These are phyloP conservation scores for Cryptus viduatorius DNA, from an alignment of 2,888 invertebrate species.

Conservation along the genomic window DNA sequence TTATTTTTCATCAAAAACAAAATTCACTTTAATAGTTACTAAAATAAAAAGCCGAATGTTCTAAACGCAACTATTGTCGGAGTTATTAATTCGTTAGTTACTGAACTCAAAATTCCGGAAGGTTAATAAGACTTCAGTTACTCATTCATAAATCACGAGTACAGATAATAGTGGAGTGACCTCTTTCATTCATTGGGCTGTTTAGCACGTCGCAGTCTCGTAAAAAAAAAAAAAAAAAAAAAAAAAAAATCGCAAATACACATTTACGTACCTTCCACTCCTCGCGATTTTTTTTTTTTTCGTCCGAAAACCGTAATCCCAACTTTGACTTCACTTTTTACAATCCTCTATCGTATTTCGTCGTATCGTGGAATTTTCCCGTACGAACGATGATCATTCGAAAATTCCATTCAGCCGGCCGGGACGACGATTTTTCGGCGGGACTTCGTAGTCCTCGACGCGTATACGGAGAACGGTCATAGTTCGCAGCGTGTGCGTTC, in stretches of 20 bases:
- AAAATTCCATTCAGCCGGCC: conserved; percentile 2
- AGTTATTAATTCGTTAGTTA: too few species aligned
- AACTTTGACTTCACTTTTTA: background rate
- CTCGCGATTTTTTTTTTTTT: background rate
- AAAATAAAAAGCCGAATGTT: too few species aligned
- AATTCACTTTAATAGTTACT: too few species aligned
- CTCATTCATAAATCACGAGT: too few species aligned
- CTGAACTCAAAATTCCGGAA: too few species aligned
- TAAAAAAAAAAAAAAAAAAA: too few species aligned
- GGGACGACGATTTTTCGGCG: conserved; percentile 65
- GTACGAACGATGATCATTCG: background rate
- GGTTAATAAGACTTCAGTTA: too few species aligned
- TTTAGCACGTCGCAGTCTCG: too few species aligned
- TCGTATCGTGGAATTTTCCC: background rate
- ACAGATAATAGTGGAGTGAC: too few species aligned
- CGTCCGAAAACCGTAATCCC: background rate
- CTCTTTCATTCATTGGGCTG: too few species aligned
- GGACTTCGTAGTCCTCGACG: conserved; percentile 49
- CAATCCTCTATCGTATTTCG: background rate
- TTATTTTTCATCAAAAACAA: too few species aligned
- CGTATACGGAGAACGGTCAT: conserved; percentile 25
- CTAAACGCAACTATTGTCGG: too few species aligned
- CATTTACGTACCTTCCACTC: background rate
- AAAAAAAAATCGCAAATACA: background rate
- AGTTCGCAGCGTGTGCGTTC: conserved; percentile 1